phyloP scores from a whole-genome alignment of 2,113 vertebrate genomes.

The Casuarius casuarius region DNA sequence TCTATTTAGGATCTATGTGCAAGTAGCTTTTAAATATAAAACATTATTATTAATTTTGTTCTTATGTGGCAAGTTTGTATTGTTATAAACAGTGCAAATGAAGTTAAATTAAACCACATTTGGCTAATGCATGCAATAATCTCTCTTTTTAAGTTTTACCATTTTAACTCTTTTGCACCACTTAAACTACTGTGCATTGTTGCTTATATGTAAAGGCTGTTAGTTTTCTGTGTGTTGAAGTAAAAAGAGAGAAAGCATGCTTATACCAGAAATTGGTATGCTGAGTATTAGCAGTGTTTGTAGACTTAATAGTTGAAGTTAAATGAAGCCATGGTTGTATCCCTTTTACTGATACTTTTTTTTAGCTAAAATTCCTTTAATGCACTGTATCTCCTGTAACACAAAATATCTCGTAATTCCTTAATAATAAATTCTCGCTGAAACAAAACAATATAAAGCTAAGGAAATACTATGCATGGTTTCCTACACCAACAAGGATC shows the following conservation, averaged over 20 bases:
- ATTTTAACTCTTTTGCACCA: neutral
- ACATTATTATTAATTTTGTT: neutral
- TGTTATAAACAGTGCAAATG: neutral
- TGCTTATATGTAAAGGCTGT: neutral
- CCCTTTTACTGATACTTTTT: neutral
- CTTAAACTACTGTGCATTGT: neutral
- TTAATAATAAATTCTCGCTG: neutral
- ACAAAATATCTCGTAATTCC: neutral
- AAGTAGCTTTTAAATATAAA: neutral
- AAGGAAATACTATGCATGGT: neutral
- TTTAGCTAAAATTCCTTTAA: neutral
- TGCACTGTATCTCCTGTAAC: neutral
- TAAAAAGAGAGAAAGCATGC: neutral
- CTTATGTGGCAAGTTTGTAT: neutral
- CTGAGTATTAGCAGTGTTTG: neutral
- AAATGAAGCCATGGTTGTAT: neutral
- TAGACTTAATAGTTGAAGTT: neutral
- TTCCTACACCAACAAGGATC: neutral
- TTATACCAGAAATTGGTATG: neutral
- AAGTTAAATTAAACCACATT: neutral
- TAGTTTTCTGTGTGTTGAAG: neutral
- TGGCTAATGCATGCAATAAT: neutral
- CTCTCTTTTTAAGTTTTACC: neutral
- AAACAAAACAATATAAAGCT: neutral
- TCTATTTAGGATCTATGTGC: neutral